Percentiles rank a stretch among this genome's conserved stretches.
phyloP scores from a whole-genome alignment of 1,140 invertebrate genomes.

The Temnothorax curvispinosus region DNA sequence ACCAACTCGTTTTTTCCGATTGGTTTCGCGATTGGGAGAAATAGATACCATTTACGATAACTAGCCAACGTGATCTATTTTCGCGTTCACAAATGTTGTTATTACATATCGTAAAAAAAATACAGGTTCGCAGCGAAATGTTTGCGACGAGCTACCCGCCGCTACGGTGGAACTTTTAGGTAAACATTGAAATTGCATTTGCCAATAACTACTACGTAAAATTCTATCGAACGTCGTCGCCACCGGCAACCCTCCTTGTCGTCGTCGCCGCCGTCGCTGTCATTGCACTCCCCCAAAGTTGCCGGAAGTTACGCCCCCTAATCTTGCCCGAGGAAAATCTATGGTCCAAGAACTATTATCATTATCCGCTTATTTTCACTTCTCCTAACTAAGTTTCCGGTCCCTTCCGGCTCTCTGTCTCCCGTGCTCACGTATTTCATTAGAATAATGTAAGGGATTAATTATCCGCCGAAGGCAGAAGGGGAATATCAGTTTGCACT shows the following conservation, averaged over 20 bases:
- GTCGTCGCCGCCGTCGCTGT: slow-evolving; percentile 20
- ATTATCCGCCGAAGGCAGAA: slow-evolving; percentile 46
- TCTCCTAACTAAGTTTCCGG: slow-evolving; percentile 65
- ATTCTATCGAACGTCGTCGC: slow-evolving; percentile 57
- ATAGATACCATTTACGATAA: not conserved
- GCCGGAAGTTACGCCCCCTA: slow-evolving; percentile 59
- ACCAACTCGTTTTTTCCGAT: not conserved
- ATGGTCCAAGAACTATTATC: slow-evolving; percentile 64
- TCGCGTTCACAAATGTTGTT: slow-evolving; percentile 6
- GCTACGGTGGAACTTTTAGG: slow-evolving; percentile 25
- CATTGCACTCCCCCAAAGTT: slow-evolving; percentile 61
- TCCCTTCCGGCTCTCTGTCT: not conserved
- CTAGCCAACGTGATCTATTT: not conserved
- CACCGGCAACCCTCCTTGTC: slow-evolving; percentile 7
- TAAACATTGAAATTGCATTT: slow-evolving; percentile 69
- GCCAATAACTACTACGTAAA: slow-evolving; percentile 31
- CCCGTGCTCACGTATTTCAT: slow-evolving; percentile 36
- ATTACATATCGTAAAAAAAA: not conserved
- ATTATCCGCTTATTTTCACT: slow-evolving; percentile 73
- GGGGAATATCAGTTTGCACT: slow-evolving; percentile 50
- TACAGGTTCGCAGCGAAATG: not conserved
- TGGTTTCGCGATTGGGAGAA: not conserved
- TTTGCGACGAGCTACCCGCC: slow-evolving; percentile 26
- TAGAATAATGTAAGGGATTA: slow-evolving; percentile 48
- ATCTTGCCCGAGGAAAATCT: slow-evolving; percentile 61